Conservation (phyloP, 2,113 vertebrate genomes). For the Sula dactylatra region DNA sequence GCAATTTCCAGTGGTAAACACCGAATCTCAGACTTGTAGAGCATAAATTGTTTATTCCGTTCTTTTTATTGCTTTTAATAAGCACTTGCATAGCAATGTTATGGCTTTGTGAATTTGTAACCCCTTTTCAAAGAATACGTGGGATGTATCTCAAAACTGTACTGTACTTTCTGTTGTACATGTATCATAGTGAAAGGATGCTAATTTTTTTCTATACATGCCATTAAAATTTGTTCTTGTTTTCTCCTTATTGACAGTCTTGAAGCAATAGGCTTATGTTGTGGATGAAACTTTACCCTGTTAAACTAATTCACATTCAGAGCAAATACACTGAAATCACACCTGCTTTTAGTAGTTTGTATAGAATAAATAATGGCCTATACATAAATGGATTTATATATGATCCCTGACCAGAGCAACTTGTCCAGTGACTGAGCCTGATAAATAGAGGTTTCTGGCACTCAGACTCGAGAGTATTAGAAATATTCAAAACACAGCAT, state of each 20-base stretch:
- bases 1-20: neutral
- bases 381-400: neutral
- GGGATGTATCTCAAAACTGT: neutral
- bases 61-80: neutral
- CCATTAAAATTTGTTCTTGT: neutral
- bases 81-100: neutral
- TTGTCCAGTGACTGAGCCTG: neutral
- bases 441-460: slow-evolving; percentile 2
- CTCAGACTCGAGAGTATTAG: neutral
- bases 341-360: slow-evolving; percentile 4
- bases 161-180: neutral
- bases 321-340: neutral
- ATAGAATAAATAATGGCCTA: neutral
- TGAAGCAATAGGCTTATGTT: neutral
- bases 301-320: neutral
- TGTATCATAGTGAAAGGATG: neutral
- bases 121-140: neutral
- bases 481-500: slow-evolving; percentile 19
- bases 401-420: neutral
- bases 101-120: neutral
- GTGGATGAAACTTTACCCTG: neutral
- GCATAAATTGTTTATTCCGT: neutral
- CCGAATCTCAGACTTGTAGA: neutral
- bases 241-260: neutral
- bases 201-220: neutral